Percentiles rank a stretch among this genome's conserved stretches.
Conservation (phyloP, 1,140 invertebrate genomes). For the Drosophila teissieri region DNA sequence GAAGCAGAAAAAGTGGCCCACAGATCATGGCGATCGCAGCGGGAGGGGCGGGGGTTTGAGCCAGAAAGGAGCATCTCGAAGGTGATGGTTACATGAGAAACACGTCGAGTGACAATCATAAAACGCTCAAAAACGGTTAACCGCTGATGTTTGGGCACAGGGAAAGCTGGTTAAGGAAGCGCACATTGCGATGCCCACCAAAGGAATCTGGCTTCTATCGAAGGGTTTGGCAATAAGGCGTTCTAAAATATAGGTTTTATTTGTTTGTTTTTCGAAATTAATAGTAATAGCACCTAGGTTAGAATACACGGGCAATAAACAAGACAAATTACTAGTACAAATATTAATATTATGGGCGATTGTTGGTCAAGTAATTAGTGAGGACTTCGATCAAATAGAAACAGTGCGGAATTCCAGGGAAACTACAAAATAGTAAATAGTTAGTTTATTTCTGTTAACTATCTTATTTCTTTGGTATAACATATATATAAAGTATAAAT, state of each 20-base stretch:
- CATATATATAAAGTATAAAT: no score
- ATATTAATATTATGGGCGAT: neutral
- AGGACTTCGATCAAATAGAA: neutral
- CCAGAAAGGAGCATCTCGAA: conserved; percentile 4
- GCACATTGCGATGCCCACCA: neutral
- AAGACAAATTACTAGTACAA: neutral
- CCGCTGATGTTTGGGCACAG: conserved; percentile 18
- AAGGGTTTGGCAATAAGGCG: neutral
- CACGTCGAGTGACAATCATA: conserved; percentile 32
- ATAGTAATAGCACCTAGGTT: neutral
- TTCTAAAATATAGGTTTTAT: neutral
- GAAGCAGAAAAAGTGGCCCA: conserved; percentile 52
- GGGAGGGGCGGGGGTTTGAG: neutral
- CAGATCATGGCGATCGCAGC: conserved; percentile 2
- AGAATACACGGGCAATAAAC: neutral
- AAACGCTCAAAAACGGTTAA: conserved; percentile 14
- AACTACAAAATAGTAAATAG: neutral
- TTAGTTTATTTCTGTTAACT: no score
- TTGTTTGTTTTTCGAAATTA: neutral
- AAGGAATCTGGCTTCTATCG: neutral
- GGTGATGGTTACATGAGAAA: conserved; percentile 47
- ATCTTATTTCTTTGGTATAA: no score
- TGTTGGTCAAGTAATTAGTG: conserved; percentile 1
- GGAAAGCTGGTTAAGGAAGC: conserved; percentile 24
- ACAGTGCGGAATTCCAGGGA: neutral